phyloP scores from a whole-genome alignment of 2,888 invertebrate species.

The Leptopilina drosophilae region DNA sequence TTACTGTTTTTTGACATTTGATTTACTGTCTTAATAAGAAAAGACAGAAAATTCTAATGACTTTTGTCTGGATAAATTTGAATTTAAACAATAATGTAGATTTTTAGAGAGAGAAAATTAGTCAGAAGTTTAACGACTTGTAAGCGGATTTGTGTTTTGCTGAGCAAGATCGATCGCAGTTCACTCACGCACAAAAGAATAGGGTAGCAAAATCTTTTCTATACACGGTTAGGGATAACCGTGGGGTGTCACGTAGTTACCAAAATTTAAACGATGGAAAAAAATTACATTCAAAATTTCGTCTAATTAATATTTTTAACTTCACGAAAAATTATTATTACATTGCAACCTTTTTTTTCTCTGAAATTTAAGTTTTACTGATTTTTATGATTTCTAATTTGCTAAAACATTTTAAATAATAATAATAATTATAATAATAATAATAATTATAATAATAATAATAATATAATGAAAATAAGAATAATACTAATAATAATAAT shows the following conservation, averaged over 20 bases:
- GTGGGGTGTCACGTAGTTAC: conserved; percentile 60
- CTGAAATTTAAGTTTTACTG: not conserved
- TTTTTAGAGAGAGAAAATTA: conserved; percentile 9
- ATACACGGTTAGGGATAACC: conserved; percentile 38
- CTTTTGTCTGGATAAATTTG: conserved; percentile 37
- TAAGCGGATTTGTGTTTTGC: conserved; percentile 28
- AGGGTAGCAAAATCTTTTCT: conserved; percentile 21
- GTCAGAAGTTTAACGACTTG: conserved; percentile 11
- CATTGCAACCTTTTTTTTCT: conserved; percentile 5
- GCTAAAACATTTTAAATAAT: too few relatives aligned
- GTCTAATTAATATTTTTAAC: too few relatives aligned
- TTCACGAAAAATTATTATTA: not conserved
- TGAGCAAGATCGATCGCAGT: conserved; percentile 23
- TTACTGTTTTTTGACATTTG: too few relatives aligned
- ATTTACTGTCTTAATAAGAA: not conserved
- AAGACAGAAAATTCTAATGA: not conserved
- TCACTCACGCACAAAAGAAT: conserved; percentile 30
- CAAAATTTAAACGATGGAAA: conserved; percentile 52
- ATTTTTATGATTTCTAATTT: too few relatives aligned
- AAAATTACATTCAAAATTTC: not conserved
- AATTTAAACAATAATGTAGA: conserved; percentile 34
- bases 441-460: too few relatives aligned
- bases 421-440: too few relatives aligned
- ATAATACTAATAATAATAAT: too few relatives aligned
- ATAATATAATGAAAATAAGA: too few relatives aligned